Conservation (phyloP, 2,888 invertebrate species). For the Eupithecia subfuscata region DNA sequence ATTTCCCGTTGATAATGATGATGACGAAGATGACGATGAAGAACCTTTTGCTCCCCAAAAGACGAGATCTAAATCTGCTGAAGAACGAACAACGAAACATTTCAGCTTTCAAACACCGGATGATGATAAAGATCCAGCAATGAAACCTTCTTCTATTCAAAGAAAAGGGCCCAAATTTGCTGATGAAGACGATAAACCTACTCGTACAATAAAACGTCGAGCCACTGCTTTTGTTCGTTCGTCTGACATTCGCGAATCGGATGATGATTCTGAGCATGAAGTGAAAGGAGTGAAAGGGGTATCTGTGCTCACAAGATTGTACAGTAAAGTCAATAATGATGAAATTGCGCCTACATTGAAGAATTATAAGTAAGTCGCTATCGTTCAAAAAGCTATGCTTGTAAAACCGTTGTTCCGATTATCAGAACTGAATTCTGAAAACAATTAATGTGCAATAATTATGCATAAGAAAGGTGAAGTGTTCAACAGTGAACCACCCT, state of each 20-base stretch:
- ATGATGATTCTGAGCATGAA: neutral
- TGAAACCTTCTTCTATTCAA: neutral
- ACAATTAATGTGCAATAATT: too few species aligned
- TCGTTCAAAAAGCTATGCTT: too few species aligned
- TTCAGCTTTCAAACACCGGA: too few species aligned
- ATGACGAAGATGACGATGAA: too few species aligned
- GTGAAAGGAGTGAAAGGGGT: too few species aligned
- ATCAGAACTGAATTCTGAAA: too few species aligned
- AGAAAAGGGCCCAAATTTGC: neutral
- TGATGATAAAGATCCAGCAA: neutral
- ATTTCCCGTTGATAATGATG: neutral
- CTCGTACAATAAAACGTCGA: neutral
- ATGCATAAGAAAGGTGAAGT: too few species aligned
- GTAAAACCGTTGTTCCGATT: too few species aligned
- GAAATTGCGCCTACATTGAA: slow-evolving; percentile 66
- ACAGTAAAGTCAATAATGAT: slow-evolving; percentile 29
- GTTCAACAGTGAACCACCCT: too few species aligned
- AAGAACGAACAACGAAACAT: neutral
- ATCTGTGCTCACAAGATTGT: neutral
- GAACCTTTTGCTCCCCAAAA: too few species aligned
- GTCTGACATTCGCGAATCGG: neutral
- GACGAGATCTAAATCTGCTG: too few species aligned
- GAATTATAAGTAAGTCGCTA: slow-evolving; percentile 58
- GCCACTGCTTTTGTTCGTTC: neutral
- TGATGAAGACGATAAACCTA: neutral